These are phyloP conservation scores for Origma solitaria DNA, from an alignment of 2,113 vertebrate genomes.

Conservation along the genomic window DNA sequence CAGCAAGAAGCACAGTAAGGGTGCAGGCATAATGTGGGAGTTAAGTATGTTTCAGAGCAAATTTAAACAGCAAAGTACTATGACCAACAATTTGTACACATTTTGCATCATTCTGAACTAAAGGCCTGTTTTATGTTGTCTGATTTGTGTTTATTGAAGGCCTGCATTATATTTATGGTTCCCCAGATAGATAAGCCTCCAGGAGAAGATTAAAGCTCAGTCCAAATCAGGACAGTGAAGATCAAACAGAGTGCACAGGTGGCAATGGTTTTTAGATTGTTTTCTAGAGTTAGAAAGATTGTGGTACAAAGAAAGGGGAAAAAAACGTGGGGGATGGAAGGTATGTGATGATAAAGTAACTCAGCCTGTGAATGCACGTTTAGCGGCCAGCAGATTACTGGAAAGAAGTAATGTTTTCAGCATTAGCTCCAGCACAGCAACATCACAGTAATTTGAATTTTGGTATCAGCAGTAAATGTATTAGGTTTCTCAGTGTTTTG, in stretches of 20 bases:
- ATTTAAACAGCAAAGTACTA: neutral
- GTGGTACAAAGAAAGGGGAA: neutral
- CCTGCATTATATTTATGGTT: neutral
- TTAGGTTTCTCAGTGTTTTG: neutral
- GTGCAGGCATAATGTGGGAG: neutral
- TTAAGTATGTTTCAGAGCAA: neutral
- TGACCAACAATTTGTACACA: neutral
- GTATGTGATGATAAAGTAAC: neutral
- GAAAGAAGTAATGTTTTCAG: neutral
- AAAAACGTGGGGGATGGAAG: neutral
- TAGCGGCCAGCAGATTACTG: neutral
- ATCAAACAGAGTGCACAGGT: neutral
- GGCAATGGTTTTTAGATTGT: neutral
- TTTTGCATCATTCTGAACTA: neutral
- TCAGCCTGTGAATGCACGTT: neutral
- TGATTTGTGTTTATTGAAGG: neutral
- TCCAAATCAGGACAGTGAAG: neutral
- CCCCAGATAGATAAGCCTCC: neutral
- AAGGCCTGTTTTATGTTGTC: neutral
- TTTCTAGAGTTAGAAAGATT: neutral
- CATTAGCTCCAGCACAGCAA: neutral
- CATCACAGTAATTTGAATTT: neutral
- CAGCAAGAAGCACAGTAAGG: neutral
- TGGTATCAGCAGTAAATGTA: neutral
- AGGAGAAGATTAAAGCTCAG: neutral